Evolutionary conservation across 1,140 invertebrate species (phyloP).

Genomic region (Probaryconus sp.): DNA sequence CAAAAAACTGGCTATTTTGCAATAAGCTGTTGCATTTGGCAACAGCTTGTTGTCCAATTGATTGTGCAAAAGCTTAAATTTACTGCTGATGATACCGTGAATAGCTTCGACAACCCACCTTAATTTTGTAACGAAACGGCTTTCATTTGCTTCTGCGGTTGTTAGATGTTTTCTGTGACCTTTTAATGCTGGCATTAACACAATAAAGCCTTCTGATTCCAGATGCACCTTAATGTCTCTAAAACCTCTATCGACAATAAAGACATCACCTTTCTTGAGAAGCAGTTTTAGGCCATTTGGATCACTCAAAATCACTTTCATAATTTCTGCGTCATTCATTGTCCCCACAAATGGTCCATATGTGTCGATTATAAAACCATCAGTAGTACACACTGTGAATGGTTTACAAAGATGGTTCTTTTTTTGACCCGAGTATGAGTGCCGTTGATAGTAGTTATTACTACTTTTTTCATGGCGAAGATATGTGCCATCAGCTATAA

Average conservation of each 20-base stretch:
- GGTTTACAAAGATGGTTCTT: no score
- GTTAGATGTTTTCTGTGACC: slow-evolving; percentile 60
- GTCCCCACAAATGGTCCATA: slow-evolving; percentile 45
- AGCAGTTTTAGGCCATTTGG: slow-evolving; percentile 15
- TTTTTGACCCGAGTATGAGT: slow-evolving; percentile 55
- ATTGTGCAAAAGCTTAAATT: slow-evolving; percentile 54
- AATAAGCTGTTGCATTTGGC: slow-evolving; percentile 17
- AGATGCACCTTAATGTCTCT: slow-evolving; percentile 44
- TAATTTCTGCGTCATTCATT: slow-evolving; percentile 60
- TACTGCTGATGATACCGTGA: slow-evolving; percentile 62
- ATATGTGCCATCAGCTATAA: slow-evolving; percentile 25
- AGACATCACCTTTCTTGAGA: slow-evolving; percentile 41
- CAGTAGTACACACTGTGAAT: slow-evolving; percentile 64
- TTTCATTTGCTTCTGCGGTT: slow-evolving; percentile 64
- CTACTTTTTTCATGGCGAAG: slow-evolving; percentile 19
- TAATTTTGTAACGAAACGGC: slow-evolving; percentile 66
- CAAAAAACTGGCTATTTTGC: slow-evolving; percentile 44
- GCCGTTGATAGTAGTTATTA: slow-evolving; percentile 11
- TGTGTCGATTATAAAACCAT: slow-evolving; percentile 62
- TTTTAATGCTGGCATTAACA: no score
- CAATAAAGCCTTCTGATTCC: slow-evolving; percentile 26
- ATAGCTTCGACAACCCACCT: slow-evolving; percentile 69
- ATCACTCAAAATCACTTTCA: slow-evolving; percentile 46
- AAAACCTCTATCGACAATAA: slow-evolving; percentile 64
- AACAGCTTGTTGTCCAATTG: slow-evolving; percentile 61